A percentile compares a stretch with the other conserved stretches of the same genome.
Conservation (phyloP, 1,140 invertebrate species). For the Lucilia cuprina region DNA sequence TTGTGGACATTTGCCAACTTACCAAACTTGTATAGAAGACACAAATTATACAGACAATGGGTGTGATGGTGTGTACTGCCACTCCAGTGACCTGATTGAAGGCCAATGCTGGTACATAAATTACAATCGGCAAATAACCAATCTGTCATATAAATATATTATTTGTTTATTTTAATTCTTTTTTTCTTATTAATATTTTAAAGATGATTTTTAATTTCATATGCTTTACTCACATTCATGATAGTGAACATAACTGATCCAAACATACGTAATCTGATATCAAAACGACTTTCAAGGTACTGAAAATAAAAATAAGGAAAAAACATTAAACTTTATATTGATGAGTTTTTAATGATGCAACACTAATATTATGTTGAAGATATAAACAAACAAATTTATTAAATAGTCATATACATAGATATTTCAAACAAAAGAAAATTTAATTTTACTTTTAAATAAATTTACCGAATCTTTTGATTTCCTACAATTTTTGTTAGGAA, state of each 20-base stretch:
- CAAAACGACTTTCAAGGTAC: slow-evolving; percentile 78
- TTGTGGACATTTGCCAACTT: slow-evolving; percentile 51
- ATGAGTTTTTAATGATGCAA: background rate
- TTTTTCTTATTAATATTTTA: background rate
- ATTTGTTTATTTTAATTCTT: background rate
- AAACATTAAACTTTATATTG: background rate
- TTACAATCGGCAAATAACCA: slow-evolving; percentile 79
- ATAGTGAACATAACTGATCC: slow-evolving; percentile 67
- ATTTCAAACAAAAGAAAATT: too few relatives aligned
- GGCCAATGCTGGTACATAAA: slow-evolving; percentile 83
- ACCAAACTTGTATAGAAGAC: slow-evolving; percentile 86
- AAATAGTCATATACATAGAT: too few relatives aligned
- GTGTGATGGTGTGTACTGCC: slow-evolving; percentile 74
- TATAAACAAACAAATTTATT: too few relatives aligned
- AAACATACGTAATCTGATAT: slow-evolving; percentile 69
- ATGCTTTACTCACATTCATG: slow-evolving; percentile 55
- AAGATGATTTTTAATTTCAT: background rate
- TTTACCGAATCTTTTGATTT: too few relatives aligned
- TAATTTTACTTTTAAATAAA: too few relatives aligned
- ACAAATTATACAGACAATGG: slow-evolving; percentile 78
- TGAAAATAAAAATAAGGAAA: slow-evolving; percentile 54
- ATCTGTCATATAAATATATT: slow-evolving; percentile 42
- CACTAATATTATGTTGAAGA: too few relatives aligned
- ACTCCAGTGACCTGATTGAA: slow-evolving; percentile 83
- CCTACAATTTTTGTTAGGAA: too few relatives aligned